These are phyloP conservation scores for Lysiphlebus fabarum DNA, from an alignment of 1,140 invertebrate genomes.

Conservation along the genomic window DNA sequence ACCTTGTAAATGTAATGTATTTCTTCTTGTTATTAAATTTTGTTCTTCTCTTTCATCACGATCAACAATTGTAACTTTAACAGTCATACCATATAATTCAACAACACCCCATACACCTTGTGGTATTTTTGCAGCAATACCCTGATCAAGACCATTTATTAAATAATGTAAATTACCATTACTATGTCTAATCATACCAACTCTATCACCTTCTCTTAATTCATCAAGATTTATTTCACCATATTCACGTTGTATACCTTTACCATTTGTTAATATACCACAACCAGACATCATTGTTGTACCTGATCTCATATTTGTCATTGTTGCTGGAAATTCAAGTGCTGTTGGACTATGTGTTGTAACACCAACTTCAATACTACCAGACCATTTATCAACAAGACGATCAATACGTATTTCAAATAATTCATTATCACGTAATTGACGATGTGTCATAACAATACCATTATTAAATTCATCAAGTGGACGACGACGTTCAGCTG, in stretches of 20 bases:
- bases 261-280: conserved; percentile 90
- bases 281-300: conserved; percentile 97
- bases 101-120: conserved; percentile 85
- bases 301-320: conserved; percentile 94
- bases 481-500: conserved; percentile 80
- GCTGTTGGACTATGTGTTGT: conserved; percentile 88
- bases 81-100: conserved; percentile 95
- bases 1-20: conserved; percentile 58
- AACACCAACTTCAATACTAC: conserved; percentile 90
- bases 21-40: conserved; percentile 69
- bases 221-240: conserved; percentile 94
- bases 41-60: conserved; percentile 75
- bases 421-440: conserved; percentile 81
- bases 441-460: conserved; percentile 87
- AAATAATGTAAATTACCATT: conserved; percentile 88
- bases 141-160: conserved; percentile 91
- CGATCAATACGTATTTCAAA: conserved; percentile 91
- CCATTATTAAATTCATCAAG: conserved; percentile 95
- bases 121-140: conserved; percentile 79
- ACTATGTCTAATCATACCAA: conserved; percentile 79
- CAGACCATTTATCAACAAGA: conserved; percentile 89
- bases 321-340: conserved; percentile 90
- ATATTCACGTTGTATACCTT: conserved; percentile 88
- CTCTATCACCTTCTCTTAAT: conserved; percentile 83
- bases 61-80: conserved; percentile 84